A percentile compares a stretch with the other conserved stretches of the same genome.
These are phyloP conservation scores for Stomatorhinus ivindoensis DNA, from an alignment of 2,113 vertebrate genomes.

Conservation along the genomic window DNA sequence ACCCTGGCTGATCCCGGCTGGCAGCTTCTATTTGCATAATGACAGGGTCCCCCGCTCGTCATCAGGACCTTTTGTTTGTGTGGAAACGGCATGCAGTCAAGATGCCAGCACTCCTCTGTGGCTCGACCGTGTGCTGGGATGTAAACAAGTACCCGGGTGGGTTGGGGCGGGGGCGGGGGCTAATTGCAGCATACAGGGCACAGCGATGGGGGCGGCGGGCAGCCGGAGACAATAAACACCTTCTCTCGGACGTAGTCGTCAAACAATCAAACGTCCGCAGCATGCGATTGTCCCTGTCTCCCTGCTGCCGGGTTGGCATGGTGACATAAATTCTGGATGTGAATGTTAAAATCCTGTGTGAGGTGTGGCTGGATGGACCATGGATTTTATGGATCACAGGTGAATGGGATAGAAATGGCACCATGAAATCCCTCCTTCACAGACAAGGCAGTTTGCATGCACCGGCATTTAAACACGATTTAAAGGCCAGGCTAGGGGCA, in stretches of 20 bases:
- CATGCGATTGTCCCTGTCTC: neutral
- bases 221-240: neutral
- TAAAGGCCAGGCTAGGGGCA: neutral
- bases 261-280: neutral
- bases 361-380: neutral
- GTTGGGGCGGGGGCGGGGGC: conserved; percentile 49
- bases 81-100: conserved; percentile 84
- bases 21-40: conserved; percentile 84
- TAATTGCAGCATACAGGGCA: conserved; percentile 61
- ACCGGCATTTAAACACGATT: neutral
- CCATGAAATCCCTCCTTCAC: neutral
- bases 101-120: conserved; percentile 72
- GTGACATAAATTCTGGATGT: neutral
- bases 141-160: conserved; percentile 69
- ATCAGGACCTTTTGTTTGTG: conserved; percentile 86
- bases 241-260: neutral
- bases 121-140: conserved; percentile 62
- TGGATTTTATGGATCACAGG: neutral
- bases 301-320: neutral
- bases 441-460: neutral
- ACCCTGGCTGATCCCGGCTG: conserved; percentile 79
- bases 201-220: neutral
- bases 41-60: conserved; percentile 72
- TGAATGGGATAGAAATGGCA: neutral
- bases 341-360: neutral